Evolutionary conservation across 2,888 invertebrate genomes (phyloP), one percentile per base, ranked within the genome.

Genomic region (Stegophylla sp.): DNA sequence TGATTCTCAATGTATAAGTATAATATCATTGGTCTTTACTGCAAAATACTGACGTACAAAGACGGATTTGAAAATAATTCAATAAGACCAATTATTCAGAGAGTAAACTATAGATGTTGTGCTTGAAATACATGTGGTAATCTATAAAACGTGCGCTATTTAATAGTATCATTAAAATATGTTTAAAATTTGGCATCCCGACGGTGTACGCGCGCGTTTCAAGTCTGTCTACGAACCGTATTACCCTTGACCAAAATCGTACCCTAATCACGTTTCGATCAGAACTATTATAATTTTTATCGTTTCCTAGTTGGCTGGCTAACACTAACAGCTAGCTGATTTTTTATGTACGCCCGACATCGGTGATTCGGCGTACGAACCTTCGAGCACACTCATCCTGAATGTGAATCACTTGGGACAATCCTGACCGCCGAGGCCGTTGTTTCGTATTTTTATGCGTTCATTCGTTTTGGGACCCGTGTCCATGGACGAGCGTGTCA

Each of bases 351-450:
- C 28, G 23, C n/a, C n/a, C n/a, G n/a, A n/a, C n/a, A n/a, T 41
- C 23, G 75, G 64, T 9, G 4, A 41, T 75, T 64, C 64, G 51
- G 64, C 26, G 64, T 51, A 64, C 13, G 41, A 26, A 75, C 75
- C 64, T 75, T 75, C 75, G 64, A 4, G 17, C 45, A 20, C n/a
- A 75, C 75, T 75, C 75, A 59, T 77, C 67, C 34, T 59, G 77
- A 67, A 77, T 77, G 67, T 56, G 77, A 77, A 77, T 77, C 56
- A 77, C 45, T 48, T 1, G 43, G 56, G 67, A 64, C 23, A 23
- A 43, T 66, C 64, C 64, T 66, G 20, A 59, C 59, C 56, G 12
- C 56, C 77, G 59, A 77, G 77, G 77, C 13, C 77, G 41, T 66
- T 72, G 41, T n/a, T n/a, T n/a, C n/a, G n/a, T n/a, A n/a, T 63